A percentile compares a stretch with the other conserved stretches of the same genome.
These are phyloP conservation scores for Pseudorasbora parva DNA, from an alignment of 2,113 vertebrate species.

Conservation along the genomic window DNA sequence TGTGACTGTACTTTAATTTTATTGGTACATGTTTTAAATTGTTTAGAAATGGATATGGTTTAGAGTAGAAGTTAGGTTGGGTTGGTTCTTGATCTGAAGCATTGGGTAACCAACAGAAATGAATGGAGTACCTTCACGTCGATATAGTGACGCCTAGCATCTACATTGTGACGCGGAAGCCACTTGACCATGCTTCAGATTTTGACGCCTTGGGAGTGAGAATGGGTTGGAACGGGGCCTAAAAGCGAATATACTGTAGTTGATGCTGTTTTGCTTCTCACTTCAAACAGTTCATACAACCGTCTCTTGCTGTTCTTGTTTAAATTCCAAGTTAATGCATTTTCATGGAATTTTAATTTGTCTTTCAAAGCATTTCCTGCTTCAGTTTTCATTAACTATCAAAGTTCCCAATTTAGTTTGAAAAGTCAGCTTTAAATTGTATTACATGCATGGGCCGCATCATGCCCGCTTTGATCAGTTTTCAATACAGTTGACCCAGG, in stretches of 20 bases:
- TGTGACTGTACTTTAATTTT: no score
- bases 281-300: slow-evolving; percentile 60
- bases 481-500: slow-evolving; percentile 43
- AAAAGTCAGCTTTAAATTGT: slow-evolving; percentile 77
- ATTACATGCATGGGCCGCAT: slow-evolving; percentile 76
- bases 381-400: slow-evolving; percentile 77
- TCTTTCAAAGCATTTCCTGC: slow-evolving; percentile 77
- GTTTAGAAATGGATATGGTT: no score
- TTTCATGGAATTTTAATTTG: slow-evolving; percentile 74
- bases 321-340: slow-evolving; percentile 50
- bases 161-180: no score
- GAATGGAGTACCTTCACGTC: no score
- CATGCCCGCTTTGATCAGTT: slow-evolving; percentile 68
- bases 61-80: no score
- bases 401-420: slow-evolving; percentile 79
- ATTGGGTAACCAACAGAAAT: no score
- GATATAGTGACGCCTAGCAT: no score
- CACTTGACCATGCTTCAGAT: no score
- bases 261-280: slow-evolving; percentile 53
- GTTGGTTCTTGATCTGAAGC: no score
- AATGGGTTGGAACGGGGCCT: no score
- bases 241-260: not conserved
- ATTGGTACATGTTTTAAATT: no score
- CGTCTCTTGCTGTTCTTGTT: slow-evolving; percentile 51
- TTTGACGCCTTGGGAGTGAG: no score